A percentile compares a stretch with the other conserved stretches of the same genome.
Conservation (phyloP, 2,797 vertebrate species). For the Heterohyrax brucei region DNA sequence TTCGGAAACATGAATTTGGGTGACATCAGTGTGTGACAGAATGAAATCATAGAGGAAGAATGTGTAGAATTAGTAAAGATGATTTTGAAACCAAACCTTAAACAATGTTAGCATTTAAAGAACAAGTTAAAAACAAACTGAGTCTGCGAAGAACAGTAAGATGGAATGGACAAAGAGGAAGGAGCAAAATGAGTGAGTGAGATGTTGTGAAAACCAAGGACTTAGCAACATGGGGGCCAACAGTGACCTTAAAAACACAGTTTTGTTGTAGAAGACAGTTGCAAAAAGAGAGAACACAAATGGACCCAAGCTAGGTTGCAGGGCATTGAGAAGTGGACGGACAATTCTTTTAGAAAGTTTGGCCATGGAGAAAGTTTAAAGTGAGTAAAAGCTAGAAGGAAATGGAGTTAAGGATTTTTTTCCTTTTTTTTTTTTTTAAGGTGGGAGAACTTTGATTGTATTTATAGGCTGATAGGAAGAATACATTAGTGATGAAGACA, state of each 20-base stretch:
- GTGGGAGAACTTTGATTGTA: not conserved
- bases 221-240: not conserved
- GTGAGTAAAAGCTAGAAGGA: not conserved
- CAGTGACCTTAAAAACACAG: not conserved
- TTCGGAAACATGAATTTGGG: constrained; percentile 15
- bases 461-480: constrained; percentile 27
- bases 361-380: not conserved
- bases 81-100: constrained; percentile 7
- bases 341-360: not conserved
- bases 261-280: not conserved
- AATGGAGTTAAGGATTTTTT: not conserved
- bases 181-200: not conserved
- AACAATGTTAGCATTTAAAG: not conserved
- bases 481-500: constrained; percentile 8
- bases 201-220: not conserved
- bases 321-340: not conserved
- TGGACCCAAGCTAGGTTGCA: not conserved
- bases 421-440: not conserved
- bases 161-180: not conserved
- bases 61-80: not conserved
- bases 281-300: fast-evolving
- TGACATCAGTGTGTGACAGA: not conserved
- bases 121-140: not conserved
- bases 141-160: not conserved
- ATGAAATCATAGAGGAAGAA: constrained; percentile 20